Evolutionary conservation across 1,140 invertebrate genomes (phyloP), one percentile per base, ranked within the genome.

Genomic region (Pachypeltis micranthus): DNA sequence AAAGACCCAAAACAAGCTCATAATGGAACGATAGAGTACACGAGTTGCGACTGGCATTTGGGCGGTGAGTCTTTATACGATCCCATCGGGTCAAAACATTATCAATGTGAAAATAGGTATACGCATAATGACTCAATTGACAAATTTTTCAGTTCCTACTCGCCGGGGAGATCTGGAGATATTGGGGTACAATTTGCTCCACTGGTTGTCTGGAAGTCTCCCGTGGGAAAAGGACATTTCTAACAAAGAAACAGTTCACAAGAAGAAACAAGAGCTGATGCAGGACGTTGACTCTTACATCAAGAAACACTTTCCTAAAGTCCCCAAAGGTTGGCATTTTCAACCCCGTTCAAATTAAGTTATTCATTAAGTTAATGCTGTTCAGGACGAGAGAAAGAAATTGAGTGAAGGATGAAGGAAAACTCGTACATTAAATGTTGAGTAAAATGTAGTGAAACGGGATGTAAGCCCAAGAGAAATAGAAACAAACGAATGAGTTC

Each of bases 1-100:
- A 87, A 87, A 75, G 93, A 98, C 75, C 85, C 88, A 62, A 81
- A 90, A 63, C 87, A 87, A 74, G 94, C 93, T 26, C 94, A 98
- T 74, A 92, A 98, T 77, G 96, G 96, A 19, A 99, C 96, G 3
- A 78, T 96, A 65, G 90, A 97, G 72, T 98, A 93, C 71, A 96
- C 92, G 59, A 96, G 91, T 23, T 81, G 91, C 66, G 96, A 99
- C 79, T 94, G 93, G 28, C 96, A 99, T 77, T 85, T 90, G 73
- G 93, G 93, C 63, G 81, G 78, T 82, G 70, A 70, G 73, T 65
- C 12, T 57, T 62, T 14, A 93, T 85, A 87, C 67, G 75, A 73
- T 19, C 74, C 23, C n/a, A n/a, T n/a, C n/a, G n/a, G n/a, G n/a
- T n/a, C n/a, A n/a, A n/a, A n/a, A n/a, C n/a, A n/a, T 51, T 54